Evolutionary conservation across 2,113 vertebrate species (phyloP).

Genomic region (Phylloscopus whistleri): DNA sequence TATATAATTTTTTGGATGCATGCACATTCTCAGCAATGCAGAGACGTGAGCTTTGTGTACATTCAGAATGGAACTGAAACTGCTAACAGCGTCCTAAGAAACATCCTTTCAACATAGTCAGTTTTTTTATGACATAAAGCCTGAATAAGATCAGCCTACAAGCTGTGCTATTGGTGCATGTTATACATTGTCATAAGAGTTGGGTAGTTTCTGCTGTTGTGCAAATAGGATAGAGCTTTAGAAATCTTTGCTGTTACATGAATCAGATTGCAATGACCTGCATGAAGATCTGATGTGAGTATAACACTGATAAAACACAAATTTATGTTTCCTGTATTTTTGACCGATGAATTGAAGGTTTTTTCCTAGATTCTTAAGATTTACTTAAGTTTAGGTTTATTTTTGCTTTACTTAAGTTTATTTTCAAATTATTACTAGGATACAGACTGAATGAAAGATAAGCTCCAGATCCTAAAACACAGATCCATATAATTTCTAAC

Average conservation of each 20-base stretch:
- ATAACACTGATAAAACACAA: not conserved
- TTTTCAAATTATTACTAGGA: not conserved
- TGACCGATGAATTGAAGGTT: not conserved
- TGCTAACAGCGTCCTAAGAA: not conserved
- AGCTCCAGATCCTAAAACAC: not conserved
- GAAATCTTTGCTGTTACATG: not conserved
- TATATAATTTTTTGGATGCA: not conserved
- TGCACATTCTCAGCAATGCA: not conserved
- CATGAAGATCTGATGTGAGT: slow-evolving; percentile 19
- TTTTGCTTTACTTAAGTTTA: not conserved
- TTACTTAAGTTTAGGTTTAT: not conserved
- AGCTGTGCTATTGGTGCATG: not conserved
- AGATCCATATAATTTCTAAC: not conserved
- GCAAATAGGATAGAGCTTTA: not conserved
- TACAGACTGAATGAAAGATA: not conserved
- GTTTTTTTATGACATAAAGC: not conserved
- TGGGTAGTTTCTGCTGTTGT: not conserved
- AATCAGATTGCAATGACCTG: not conserved
- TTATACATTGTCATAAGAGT: not conserved
- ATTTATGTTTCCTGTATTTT: not conserved
- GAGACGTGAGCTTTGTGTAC: not conserved
- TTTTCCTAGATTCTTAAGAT: not conserved
- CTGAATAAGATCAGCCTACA: not conserved
- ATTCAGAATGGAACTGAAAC: slow-evolving; percentile 14
- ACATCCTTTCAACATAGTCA: not conserved